Percentiles rank a stretch among this genome's conserved stretches.
phyloP scores from a whole-genome alignment of 1,140 invertebrate genomes.

The Drosophila kepulauana region DNA sequence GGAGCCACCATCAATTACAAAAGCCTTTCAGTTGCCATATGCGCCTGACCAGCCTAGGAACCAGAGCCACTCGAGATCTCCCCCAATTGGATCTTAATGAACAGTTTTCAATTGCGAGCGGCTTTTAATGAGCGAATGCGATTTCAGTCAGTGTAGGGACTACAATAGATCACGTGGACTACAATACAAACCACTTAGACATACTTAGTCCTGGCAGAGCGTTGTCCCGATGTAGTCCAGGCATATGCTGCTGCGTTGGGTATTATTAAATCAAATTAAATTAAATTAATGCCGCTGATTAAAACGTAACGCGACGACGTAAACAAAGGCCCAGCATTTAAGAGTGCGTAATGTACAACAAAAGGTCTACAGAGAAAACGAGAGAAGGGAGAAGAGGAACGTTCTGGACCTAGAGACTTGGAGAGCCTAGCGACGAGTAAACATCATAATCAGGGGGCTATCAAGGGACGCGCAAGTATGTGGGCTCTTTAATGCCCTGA shows the following conservation, averaged over 20 bases:
- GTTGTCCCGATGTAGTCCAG: slow-evolving; percentile 1
- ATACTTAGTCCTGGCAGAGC: slow-evolving; percentile 57
- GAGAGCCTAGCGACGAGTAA: slow-evolving; percentile 50
- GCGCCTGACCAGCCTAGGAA: background rate
- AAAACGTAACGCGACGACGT: slow-evolving; percentile 54
- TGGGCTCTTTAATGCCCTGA: slow-evolving; percentile 57
- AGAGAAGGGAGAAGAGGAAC: background rate
- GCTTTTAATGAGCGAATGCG: slow-evolving; percentile 42
- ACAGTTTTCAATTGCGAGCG: slow-evolving; percentile 10
- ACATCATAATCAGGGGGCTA: slow-evolving; percentile 63
- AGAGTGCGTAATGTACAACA: slow-evolving; percentile 42
- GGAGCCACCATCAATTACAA: background rate
- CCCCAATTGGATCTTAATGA: slow-evolving; percentile 34
- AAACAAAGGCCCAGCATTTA: slow-evolving; percentile 62
- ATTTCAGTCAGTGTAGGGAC: slow-evolving; percentile 13
- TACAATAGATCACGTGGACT: slow-evolving; percentile 65
- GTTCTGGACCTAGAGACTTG: background rate
- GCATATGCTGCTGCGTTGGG: slow-evolving; percentile 2
- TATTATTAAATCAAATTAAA: slow-evolving; percentile 83
- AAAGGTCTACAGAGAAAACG: slow-evolving; percentile 18
- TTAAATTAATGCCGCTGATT: slow-evolving; percentile 80
- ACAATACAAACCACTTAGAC: slow-evolving; percentile 69
- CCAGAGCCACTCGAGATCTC: slow-evolving; percentile 17
- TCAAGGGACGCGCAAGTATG: slow-evolving; percentile 37
- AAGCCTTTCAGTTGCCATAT: slow-evolving; percentile 21